Evolutionary conservation across 2,113 vertebrate genomes (phyloP).

Genomic region (Pelusios castaneus): DNA sequence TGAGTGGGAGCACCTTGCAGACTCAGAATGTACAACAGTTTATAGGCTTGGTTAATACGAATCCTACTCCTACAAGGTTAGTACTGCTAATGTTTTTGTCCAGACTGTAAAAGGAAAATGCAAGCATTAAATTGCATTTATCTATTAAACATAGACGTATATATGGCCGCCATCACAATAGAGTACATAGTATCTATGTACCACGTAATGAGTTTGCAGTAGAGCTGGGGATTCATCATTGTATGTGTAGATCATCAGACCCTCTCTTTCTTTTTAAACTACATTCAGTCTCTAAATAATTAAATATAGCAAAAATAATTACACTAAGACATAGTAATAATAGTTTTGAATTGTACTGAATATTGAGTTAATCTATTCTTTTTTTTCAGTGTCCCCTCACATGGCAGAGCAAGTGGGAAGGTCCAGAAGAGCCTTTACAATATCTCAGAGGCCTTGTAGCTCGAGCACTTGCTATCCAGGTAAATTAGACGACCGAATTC

Average conservation of each 20-base stretch:
- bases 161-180: not conserved
- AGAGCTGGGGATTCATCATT: not conserved
- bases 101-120: not conserved
- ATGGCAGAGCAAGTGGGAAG: slow-evolving; percentile 97
- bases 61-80: not conserved
- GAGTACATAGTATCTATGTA: not conserved
- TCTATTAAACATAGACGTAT: not conserved
- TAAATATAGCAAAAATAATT: not conserved
- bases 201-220: not conserved
- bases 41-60: not conserved
- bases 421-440: slow-evolving; percentile 95
- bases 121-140: not conserved
- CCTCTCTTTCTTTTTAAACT: not conserved
- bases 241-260: not conserved
- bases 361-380: slow-evolving; percentile 9
- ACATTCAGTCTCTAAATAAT: not conserved
- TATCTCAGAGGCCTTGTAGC: slow-evolving; percentile 92
- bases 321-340: not conserved
- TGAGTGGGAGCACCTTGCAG: not conserved
- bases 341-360: not conserved
- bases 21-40: not conserved
- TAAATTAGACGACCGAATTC: slow-evolving; percentile 68
- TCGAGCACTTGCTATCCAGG: slow-evolving; percentile 91
- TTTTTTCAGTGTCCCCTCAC: slow-evolving; percentile 88
- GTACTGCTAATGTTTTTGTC: not conserved